Conservation (phyloP, 2,797 vertebrate genomes). For the Chanos chanos region DNA sequence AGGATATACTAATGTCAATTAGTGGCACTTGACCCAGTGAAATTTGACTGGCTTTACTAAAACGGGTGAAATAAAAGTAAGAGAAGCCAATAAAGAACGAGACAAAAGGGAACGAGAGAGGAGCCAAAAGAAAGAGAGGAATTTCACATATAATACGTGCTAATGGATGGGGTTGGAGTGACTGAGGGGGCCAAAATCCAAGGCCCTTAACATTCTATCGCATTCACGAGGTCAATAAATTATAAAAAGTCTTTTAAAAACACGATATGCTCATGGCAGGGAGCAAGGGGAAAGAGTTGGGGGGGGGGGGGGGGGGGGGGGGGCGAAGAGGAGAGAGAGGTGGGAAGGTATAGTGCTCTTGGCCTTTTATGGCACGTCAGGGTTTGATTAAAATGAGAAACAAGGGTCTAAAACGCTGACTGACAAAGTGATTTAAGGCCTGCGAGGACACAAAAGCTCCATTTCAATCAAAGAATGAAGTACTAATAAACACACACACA, state of each 20-base stretch:
- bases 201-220: no score
- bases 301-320: slow-evolving; percentile 20
- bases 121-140: background rate
- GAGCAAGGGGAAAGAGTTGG: no score
- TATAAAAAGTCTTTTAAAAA: no score
- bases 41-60: background rate
- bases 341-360: slow-evolving; percentile 47
- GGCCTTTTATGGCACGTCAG: slow-evolving; percentile 62
- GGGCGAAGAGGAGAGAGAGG: background rate
- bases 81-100: background rate
- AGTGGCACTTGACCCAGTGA: background rate
- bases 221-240: no score
- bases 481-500: slow-evolving; percentile 71
- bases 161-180: slow-evolving; percentile 38
- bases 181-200: no score
- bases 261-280: no score
- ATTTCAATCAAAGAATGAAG: slow-evolving; percentile 78
- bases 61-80: background rate
- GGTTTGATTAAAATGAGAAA: slow-evolving; percentile 80
- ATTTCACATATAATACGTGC: slow-evolving; percentile 15
- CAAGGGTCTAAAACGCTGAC: slow-evolving; percentile 75
- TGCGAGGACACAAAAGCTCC: slow-evolving; percentile 62
- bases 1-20: background rate
- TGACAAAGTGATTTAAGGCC: slow-evolving; percentile 72
- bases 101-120: background rate